These are phyloP conservation scores for Karalla daura DNA, from an alignment of 2,797 vertebrate genomes.

Conservation along the genomic window DNA sequence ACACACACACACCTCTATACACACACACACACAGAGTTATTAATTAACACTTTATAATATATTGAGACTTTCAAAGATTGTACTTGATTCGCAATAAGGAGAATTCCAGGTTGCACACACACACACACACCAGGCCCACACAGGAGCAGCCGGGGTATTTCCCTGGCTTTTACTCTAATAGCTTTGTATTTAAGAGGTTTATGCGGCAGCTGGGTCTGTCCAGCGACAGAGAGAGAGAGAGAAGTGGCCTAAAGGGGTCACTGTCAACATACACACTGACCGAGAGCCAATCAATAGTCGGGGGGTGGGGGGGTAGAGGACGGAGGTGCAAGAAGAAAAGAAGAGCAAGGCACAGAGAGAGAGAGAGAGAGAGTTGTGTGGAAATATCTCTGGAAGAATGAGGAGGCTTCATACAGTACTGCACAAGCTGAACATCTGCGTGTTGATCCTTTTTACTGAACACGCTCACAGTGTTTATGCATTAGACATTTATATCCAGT, in stretches of 20 bases:
- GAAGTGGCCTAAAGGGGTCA: slow-evolving; percentile 78
- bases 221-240: slow-evolving; percentile 45
- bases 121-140: no score
- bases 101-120: background rate
- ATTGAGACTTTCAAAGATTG: background rate
- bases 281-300: slow-evolving; percentile 61
- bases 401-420: no score
- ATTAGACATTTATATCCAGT: background rate
- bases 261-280: slow-evolving; percentile 75
- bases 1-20: slow-evolving; percentile 26
- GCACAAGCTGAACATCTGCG: background rate
- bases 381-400: no score
- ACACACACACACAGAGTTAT: slow-evolving; percentile 6
- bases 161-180: slow-evolving; percentile 11
- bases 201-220: slow-evolving; percentile 25
- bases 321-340: slow-evolving; percentile 33
- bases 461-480: background rate
- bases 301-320: background rate
- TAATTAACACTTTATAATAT: background rate
- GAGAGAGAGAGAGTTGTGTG: slow-evolving; percentile 17
- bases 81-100: slow-evolving; percentile 2
- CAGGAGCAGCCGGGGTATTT: slow-evolving; percentile 1
- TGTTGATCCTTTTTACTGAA: background rate
- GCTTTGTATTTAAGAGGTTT: slow-evolving; percentile 39
- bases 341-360: slow-evolving; percentile 3